Evolutionary conservation across 2,888 invertebrate genomes (phyloP).

Genomic region (Polyploca ridens): DNA sequence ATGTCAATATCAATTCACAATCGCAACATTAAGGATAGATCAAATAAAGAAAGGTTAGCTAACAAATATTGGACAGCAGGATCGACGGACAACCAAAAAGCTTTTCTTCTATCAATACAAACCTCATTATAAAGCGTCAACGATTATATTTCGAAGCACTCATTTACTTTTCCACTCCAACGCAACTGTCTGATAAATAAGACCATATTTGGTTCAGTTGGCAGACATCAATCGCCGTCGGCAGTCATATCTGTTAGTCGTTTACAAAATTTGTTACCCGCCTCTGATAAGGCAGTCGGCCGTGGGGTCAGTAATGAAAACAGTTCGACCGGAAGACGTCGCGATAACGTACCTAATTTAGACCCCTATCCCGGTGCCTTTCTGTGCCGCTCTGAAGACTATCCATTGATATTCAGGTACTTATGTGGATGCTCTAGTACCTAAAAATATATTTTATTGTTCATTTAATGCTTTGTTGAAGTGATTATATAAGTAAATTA

Average conservation of each 20-base stretch:
- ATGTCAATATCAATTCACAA: too few relatives aligned
- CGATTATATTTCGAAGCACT: background rate
- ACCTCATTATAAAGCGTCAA: background rate
- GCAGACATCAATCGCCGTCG: constrained; percentile 46
- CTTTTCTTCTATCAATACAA: background rate
- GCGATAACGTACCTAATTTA: constrained; percentile 51
- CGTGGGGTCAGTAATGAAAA: constrained; percentile 55
- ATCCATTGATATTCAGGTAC: background rate
- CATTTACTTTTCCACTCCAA: constrained; percentile 2
- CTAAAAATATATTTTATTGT: background rate
- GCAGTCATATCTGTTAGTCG: constrained; percentile 44
- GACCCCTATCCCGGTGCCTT: constrained; percentile 12
- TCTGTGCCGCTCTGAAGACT: constrained; percentile 3
- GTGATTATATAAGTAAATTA: too few relatives aligned
- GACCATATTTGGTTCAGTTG: constrained; percentile 11
- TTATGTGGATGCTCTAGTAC: background rate
- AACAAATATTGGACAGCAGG: too few relatives aligned
- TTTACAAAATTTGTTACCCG: constrained; percentile 54
- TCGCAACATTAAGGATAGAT: too few relatives aligned
- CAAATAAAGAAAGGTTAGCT: too few relatives aligned
- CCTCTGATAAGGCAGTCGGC: constrained; percentile 42
- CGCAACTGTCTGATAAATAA: constrained; percentile 9
- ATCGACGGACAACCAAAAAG: too few relatives aligned
- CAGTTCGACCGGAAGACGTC: constrained; percentile 54
- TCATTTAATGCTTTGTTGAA: too few relatives aligned